A percentile compares a stretch with the other conserved stretches of the same genome.
Evolutionary conservation across 30 jellyfish, hydroid and myxozoan species (phyloP).

Genomic region (Pelagia noctiluca): DNA sequence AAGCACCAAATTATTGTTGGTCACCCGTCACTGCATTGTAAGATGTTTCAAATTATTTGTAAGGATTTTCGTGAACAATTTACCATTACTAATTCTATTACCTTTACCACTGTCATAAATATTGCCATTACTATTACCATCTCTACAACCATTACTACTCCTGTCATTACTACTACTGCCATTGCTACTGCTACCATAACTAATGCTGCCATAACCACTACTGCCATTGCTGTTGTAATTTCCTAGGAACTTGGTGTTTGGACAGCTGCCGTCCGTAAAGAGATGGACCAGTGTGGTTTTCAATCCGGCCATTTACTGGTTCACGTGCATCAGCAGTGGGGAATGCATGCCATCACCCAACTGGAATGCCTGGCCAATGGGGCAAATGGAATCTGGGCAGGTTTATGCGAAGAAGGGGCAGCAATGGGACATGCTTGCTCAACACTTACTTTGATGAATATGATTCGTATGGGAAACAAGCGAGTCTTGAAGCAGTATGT

Average conservation of each 20-base stretch:
- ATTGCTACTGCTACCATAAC: too few species aligned
- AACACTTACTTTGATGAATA: conserved; percentile 53
- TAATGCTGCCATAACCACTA: too few species aligned
- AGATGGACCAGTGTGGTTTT: conserved; percentile 76
- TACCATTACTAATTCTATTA: too few species aligned
- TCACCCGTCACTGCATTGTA: too few species aligned
- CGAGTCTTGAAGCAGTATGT: conserved; percentile 59
- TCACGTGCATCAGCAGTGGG: conserved; percentile 90
- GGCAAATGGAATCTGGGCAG: conserved; percentile 88
- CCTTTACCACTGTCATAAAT: too few species aligned
- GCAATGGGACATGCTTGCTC: conserved; percentile 83
- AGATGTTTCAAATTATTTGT: too few species aligned
- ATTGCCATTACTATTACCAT: too few species aligned
- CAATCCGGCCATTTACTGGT: conserved; percentile 77
- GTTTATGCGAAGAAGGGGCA: conserved; percentile 83
- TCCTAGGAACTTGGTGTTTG: conserved; percentile 80
- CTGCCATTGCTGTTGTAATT: too few species aligned
- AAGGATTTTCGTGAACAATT: too few species aligned
- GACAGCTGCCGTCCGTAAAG: conserved; percentile 82
- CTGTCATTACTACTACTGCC: too few species aligned
- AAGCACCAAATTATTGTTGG: too few species aligned
- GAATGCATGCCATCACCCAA: conserved; percentile 58
- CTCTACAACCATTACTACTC: too few species aligned
- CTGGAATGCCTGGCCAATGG: conserved; percentile 75
- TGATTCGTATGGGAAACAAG: conserved; percentile 78